Evolutionary conservation across 2,113 vertebrate genomes (phyloP), one percentile per base, ranked within the genome.

Genomic region (Prionailurus viverrinus): DNA sequence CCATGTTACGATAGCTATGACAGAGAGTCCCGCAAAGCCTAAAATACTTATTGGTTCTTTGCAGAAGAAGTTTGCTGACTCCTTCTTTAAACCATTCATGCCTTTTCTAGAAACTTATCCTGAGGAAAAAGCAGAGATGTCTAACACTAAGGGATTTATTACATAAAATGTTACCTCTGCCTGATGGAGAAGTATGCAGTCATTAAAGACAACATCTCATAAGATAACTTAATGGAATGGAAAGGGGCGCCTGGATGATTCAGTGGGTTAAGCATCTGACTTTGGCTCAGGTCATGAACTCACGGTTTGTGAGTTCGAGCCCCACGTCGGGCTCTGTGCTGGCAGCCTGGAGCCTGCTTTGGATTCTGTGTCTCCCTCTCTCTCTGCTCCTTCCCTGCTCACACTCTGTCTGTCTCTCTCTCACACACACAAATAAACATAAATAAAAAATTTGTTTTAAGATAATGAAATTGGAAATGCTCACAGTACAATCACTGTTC

Each of bases 111-210:
- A 55, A 87, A 94, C 41, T 69, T 31, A 76, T 27, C 39, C 14
- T 39, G 69, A 91, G 63, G n/a, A 61, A 76, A 95, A 90, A 31
- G 53, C 79, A 80, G n/a, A 82, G 71, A 61, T 94, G 31, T 61
- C 23, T 41, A 71, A 89, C 12, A 53, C 13, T 51, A 69, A 55
- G 7, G n/a, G 4, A 78, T 65, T 69, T n/a, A 36, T 68, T 80
- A 63, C n/a, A 58, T 68, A 76, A 53, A 71, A 66, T 66, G 13
- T 71, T 65, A 78, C 14, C 51, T 65, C 71, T 18, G 36, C 10
- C 5, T 53, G 29, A 55, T 76, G 41, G 45, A 91, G n/a, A 93
- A 68, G 69, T 27, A 91, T 58, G 5, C 12, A 87, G 36, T 84
- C 25, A 85, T 79, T 61, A 79, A 69, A 79, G 45, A 65, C 4